Percentiles rank a stretch among this genome's conserved stretches.
phyloP scores from a whole-genome alignment of 2,797 vertebrate species.

The Amniataba percoides region DNA sequence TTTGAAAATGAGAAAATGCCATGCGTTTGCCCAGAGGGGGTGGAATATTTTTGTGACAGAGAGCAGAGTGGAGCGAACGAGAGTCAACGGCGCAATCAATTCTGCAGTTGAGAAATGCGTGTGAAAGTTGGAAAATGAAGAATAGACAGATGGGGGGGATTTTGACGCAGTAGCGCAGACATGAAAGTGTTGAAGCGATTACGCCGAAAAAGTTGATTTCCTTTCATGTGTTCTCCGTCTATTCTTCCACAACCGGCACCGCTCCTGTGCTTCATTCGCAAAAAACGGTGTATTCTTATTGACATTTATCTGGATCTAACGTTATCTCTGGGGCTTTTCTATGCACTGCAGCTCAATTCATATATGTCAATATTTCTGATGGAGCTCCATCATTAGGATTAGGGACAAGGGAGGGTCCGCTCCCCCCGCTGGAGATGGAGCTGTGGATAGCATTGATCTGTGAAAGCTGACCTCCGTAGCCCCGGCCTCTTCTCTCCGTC shows the following conservation, averaged over 20 bases:
- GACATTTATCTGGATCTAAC: constrained; percentile 42
- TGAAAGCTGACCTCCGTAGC: constrained; percentile 73
- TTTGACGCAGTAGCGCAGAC: constrained; percentile 30
- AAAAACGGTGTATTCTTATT: constrained; percentile 25
- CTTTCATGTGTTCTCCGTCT: neutral
- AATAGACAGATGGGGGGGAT: constrained; percentile 49
- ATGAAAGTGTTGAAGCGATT: constrained; percentile 35
- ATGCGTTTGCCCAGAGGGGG: constrained; percentile 57
- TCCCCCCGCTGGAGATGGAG: constrained; percentile 55
- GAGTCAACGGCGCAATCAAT: constrained; percentile 71
- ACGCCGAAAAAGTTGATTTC: neutral
- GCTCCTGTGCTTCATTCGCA: constrained; percentile 2
- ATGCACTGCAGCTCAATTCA: constrained; percentile 51
- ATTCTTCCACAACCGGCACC: neutral
- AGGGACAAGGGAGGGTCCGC: constrained; percentile 47
- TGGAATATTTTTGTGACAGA: constrained; percentile 65
- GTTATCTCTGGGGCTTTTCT: constrained; percentile 24
- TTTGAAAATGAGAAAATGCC: constrained; percentile 73
- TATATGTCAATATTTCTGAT: constrained; percentile 67
- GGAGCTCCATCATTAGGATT: constrained; percentile 59
- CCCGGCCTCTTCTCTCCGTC: constrained; percentile 47
- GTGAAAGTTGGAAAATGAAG: constrained; percentile 63
- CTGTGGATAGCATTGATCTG: constrained; percentile 75
- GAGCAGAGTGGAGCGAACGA: constrained; percentile 49
- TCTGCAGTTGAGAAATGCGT: constrained; percentile 58